Percentiles rank a stretch among this genome's conserved stretches.
These are phyloP conservation scores for Romanomermis culicivorax DNA, from an alignment of 2,888 invertebrate genomes.

Conservation along the genomic window DNA sequence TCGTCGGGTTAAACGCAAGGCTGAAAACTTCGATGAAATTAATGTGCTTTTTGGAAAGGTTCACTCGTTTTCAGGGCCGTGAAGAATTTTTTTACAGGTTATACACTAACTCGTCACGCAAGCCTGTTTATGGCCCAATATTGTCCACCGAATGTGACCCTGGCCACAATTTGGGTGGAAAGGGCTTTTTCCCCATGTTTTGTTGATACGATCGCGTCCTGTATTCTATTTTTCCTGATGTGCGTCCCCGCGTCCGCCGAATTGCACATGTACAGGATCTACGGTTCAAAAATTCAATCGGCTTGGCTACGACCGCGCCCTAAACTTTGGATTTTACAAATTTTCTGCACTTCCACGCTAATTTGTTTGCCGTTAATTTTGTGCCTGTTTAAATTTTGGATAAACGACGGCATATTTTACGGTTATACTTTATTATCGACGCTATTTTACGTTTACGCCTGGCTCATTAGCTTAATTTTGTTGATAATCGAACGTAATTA, in stretches of 20 bases:
- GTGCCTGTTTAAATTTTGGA: not conserved
- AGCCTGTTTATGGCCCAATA: not conserved
- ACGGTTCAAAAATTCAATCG: conserved; percentile 5
- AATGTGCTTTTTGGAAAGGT: no score
- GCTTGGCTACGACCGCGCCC: not conserved
- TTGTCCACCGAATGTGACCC: conserved; percentile 5
- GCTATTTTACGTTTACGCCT: not conserved
- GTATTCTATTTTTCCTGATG: conserved; percentile 2
- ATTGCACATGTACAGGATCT: conserved; percentile 6
- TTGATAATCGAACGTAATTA: conserved; percentile 10
- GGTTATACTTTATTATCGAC: conserved; percentile 4
- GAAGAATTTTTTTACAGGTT: no score
- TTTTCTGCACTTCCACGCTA: not conserved
- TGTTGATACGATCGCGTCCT: conserved; percentile 4
- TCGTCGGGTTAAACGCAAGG: no score
- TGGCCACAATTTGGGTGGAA: conserved; percentile 5
- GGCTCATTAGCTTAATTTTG: conserved; percentile 3
- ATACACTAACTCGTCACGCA: no score
- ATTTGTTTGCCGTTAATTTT: conserved; percentile 1
- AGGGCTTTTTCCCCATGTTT: conserved; percentile 9
- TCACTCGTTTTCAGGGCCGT: no score
- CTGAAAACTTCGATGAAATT: no score
- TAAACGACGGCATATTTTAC: not conserved
- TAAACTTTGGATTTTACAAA: not conserved
- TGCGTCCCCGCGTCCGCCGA: conserved; percentile 6